A percentile compares a stretch with the other conserved stretches of the same genome.
Evolutionary conservation across 2,113 vertebrate species (phyloP).

Genomic region (Drymodes brunneopygia): DNA sequence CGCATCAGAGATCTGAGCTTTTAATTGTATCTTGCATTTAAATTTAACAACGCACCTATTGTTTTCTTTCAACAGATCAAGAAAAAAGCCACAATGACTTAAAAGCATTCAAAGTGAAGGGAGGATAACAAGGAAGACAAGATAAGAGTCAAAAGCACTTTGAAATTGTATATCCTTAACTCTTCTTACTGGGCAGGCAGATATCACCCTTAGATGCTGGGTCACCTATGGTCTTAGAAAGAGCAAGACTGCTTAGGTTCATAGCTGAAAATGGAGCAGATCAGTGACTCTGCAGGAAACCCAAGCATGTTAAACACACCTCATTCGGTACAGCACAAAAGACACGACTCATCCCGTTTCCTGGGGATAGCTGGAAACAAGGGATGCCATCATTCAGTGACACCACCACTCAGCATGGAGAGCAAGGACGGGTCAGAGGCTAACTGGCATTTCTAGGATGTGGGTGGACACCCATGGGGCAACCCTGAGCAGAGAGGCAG

Average conservation of each 20-base stretch:
- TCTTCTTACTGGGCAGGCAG: neutral
- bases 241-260: neutral
- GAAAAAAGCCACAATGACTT: neutral
- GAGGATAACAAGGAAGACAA: neutral
- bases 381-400: neutral
- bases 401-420: accelerated
- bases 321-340: neutral
- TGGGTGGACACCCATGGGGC: accelerated
- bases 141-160: neutral
- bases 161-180: neutral
- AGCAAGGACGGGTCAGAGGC: accelerated
- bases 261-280: neutral
- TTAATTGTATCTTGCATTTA: constrained; percentile 28
- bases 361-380: neutral
- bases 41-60: neutral
- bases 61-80: neutral
- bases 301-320: accelerated
- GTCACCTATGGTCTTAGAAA: neutral
- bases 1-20: constrained; percentile 16
- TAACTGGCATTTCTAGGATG: neutral
- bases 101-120: neutral
- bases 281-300: neutral
- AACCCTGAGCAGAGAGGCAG: neutral
- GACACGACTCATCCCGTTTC: neutral
- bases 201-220: neutral